Conservation (phyloP, 2,888 invertebrate genomes). For the Brachylomia viminalis region DNA sequence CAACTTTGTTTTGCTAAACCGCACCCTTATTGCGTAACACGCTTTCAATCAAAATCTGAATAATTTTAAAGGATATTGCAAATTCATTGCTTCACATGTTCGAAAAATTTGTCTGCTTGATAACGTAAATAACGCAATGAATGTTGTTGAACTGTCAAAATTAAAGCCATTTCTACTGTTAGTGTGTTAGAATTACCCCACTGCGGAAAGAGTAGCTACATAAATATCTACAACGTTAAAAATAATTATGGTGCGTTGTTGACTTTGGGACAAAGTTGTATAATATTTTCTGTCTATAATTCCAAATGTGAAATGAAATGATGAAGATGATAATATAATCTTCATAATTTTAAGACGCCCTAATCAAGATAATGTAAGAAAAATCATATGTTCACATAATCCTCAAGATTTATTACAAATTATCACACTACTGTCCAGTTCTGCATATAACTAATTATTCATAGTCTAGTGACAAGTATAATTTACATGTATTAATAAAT, state of each 20-base stretch:
- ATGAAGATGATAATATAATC: no score
- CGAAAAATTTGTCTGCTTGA: no score
- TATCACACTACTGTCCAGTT: conserved; percentile 8
- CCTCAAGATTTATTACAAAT: conserved; percentile 30
- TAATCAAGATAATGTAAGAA: conserved; percentile 18
- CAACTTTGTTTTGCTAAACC: not conserved
- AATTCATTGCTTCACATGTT: no score
- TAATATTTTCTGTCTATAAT: not conserved
- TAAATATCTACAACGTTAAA: not conserved
- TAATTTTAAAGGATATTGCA: no score
- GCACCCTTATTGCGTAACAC: no score
- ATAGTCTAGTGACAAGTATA: conserved; percentile 52
- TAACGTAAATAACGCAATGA: no score
- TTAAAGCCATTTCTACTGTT: no score
- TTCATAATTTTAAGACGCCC: not conserved
- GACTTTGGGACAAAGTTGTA: not conserved
- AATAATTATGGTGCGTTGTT: not conserved
- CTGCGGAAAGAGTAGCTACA: not conserved
- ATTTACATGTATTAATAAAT: conserved; percentile 58
- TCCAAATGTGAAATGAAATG: no score
- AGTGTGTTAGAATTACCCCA: no score
- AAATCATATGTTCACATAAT: not conserved
- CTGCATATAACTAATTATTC: conserved; percentile 37
- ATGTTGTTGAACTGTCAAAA: not conserved
- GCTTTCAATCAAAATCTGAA: no score